These are phyloP conservation scores for Dendropsophus ebraccatus DNA, from an alignment of 2,113 vertebrate species.

Conservation along the genomic window DNA sequence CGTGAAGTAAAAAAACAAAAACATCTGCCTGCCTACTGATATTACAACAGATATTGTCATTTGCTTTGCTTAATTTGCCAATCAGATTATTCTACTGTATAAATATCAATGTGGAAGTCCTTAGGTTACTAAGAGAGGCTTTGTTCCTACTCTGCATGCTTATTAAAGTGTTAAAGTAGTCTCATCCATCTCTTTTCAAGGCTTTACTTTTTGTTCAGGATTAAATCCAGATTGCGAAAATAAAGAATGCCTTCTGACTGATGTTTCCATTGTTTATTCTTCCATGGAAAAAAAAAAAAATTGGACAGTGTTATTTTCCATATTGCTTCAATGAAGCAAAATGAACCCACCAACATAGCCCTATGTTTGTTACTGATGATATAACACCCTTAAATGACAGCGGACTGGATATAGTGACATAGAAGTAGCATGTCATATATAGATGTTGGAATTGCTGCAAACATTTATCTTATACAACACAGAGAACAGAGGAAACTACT, in stretches of 20 bases:
- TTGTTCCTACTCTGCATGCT: not conserved
- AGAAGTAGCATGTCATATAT: not conserved
- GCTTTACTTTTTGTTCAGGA: not conserved
- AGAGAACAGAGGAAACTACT: not conserved
- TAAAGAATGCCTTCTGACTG: constrained; percentile 13
- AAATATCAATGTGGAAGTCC: not conserved
- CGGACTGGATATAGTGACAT: not conserved
- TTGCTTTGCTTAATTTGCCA: not conserved
- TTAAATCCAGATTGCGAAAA: constrained; percentile 25
- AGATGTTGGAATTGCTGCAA: not conserved
- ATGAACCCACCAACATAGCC: not conserved
- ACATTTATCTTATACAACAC: not conserved
- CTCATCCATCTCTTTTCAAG: not conserved
- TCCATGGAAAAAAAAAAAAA: not conserved
- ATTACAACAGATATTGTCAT: not conserved
- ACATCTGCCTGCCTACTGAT: not conserved
- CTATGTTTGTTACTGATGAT: not conserved
- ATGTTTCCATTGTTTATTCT: not conserved
- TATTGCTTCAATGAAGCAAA: not conserved
- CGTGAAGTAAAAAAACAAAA: not conserved
- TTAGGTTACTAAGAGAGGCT: not conserved
- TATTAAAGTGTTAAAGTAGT: not conserved
- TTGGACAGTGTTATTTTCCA: constrained; percentile 1
- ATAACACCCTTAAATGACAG: not conserved
- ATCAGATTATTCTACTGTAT: not conserved